Evolutionary conservation across 2,888 invertebrate genomes (phyloP).

Genomic region (Diaprepes abbreviatus): DNA sequence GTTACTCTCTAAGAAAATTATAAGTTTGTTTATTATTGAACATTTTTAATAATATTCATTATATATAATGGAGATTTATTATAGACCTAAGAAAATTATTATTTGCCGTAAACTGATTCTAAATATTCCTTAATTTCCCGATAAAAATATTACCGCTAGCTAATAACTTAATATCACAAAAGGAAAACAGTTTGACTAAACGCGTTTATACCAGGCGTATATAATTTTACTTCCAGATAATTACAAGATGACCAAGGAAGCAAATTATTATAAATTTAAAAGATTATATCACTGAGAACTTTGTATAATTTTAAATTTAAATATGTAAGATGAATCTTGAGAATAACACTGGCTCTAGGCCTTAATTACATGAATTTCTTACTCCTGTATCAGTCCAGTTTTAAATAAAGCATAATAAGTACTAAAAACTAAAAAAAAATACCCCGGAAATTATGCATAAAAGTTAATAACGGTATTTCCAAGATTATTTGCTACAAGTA

Average conservation of each 20-base stretch:
- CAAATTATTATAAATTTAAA: slow-evolving; percentile 1
- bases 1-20: too few species aligned
- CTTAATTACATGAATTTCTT: neutral
- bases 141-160: neutral
- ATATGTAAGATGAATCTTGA: slow-evolving; percentile 3
- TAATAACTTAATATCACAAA: slow-evolving; percentile 8
- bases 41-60: too few species aligned
- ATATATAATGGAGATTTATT: neutral
- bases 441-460: neutral
- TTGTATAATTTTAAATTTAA: slow-evolving; percentile 9
- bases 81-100: neutral
- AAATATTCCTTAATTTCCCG: neutral
- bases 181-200: neutral
- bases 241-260: slow-evolving; percentile 9
- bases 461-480: neutral
- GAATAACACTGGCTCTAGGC: neutral
- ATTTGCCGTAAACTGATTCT: neutral
- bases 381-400: neutral
- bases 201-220: neutral
- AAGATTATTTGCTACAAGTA: neutral
- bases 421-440: neutral
- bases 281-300: slow-evolving; percentile 3
- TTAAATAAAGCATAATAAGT: neutral
- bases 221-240: slow-evolving; percentile 7
- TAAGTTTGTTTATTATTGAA: too few species aligned